phyloP scores from a whole-genome alignment of 1,140 invertebrate species.

The Sarcophaga peregrina region DNA sequence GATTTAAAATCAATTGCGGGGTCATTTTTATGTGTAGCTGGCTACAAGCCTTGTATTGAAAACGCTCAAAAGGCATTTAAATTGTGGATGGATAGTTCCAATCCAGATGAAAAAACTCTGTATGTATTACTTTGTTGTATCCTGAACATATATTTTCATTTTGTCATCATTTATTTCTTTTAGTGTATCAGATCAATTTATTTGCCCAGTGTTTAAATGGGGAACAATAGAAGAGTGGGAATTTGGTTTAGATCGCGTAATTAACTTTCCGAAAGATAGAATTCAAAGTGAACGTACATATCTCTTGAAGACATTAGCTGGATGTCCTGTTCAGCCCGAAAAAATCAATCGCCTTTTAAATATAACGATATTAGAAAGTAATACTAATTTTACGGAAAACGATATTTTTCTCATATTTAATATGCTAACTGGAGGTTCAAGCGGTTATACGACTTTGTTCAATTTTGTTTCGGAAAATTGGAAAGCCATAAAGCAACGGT shows the following conservation, averaged over 20 bases:
- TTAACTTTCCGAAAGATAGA: slow-evolving; percentile 76
- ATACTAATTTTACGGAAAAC: slow-evolving; percentile 77
- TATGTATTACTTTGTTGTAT: slow-evolving; percentile 66
- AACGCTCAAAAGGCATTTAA: slow-evolving; percentile 75
- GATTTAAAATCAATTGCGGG: slow-evolving; percentile 73
- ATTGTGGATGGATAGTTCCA: slow-evolving; percentile 75
- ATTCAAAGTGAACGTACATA: slow-evolving; percentile 79
- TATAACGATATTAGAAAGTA: slow-evolving; percentile 73
- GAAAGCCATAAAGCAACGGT: slow-evolving; percentile 74
- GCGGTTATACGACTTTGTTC: slow-evolving; percentile 77
- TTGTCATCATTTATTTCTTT: not conserved
- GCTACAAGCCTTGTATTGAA: slow-evolving; percentile 77
- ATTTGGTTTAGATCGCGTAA: slow-evolving; percentile 78
- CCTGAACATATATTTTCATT: too few species aligned
- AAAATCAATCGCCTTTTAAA: slow-evolving; percentile 78
- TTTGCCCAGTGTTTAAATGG: slow-evolving; percentile 83
- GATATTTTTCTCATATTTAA: slow-evolving; percentile 79
- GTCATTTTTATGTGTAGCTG: slow-evolving; percentile 77
- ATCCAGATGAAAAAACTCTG: slow-evolving; percentile 80
- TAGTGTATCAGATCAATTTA: slow-evolving; percentile 77
- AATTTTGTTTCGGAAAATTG: slow-evolving; percentile 76
- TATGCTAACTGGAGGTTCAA: slow-evolving; percentile 74
- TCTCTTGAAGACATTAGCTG: slow-evolving; percentile 78
- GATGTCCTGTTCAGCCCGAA: slow-evolving; percentile 75
- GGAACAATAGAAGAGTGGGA: slow-evolving; percentile 81